These are phyloP conservation scores for Phrynocephalus versicolor DNA, from an alignment of 2,113 vertebrate species.

Conservation along the genomic window DNA sequence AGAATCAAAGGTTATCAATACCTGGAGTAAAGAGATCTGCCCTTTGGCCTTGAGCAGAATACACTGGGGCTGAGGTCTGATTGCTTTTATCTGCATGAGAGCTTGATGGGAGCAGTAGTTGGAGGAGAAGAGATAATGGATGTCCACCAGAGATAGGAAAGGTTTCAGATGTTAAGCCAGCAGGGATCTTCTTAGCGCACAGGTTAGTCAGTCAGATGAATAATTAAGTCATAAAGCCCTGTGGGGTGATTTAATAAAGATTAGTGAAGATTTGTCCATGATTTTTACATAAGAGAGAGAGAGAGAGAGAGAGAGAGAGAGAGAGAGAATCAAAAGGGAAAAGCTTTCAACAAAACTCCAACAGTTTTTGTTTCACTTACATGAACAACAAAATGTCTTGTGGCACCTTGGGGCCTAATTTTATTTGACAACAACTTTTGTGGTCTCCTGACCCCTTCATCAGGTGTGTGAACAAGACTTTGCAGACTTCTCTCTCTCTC, in stretches of 20 bases:
- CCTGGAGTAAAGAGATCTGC: neutral
- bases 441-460: too few relatives aligned
- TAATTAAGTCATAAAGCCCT: neutral
- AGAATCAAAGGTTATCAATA: constrained; percentile 1
- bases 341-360: neutral
- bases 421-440: too few relatives aligned
- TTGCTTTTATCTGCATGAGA: neutral
- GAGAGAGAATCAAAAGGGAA: neutral
- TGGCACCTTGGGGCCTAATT: too few relatives aligned
- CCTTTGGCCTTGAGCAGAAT: neutral
- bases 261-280: neutral
- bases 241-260: neutral
- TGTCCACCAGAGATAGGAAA: neutral
- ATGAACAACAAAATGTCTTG: too few relatives aligned
- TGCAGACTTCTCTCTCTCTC: too few relatives aligned
- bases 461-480: too few relatives aligned
- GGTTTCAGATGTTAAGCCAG: neutral
- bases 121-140: neutral
- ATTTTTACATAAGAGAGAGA: neutral
- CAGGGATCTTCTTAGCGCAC: neutral
- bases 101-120: neutral
- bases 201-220: neutral
- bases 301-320: neutral
- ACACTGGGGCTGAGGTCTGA: neutral
- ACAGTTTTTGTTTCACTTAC: neutral